Evolutionary conservation across 2,113 vertebrate species (phyloP), one percentile per base, ranked within the genome.

Genomic region (Elephantulus edwardii): DNA sequence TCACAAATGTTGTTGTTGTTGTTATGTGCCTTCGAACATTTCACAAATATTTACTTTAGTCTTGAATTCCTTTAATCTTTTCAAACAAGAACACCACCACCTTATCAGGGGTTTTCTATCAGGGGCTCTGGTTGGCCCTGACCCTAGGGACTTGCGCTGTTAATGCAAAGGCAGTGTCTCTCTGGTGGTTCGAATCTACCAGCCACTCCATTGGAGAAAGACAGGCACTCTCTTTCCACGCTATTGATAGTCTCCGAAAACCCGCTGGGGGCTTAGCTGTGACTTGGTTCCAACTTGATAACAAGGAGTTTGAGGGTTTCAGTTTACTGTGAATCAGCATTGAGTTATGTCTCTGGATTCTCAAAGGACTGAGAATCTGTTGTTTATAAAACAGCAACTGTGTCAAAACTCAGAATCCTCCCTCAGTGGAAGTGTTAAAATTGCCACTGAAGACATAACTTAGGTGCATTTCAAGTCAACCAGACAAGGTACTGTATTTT

Each of bases 1-100:
- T 33, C 89, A 38, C 24, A 86, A 86, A 64, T 81, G 20, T 22
- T 22, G 54, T 22, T 26, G 78, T 83, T 83, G n/a, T n/a, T 90
- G 86, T 22, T 9, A 60, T 26, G 10, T 60, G 28, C 7, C 24
- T 60, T 48, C 86, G 77, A 54, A n/a, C 92, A 77, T n/a, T n/a
- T n/a, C n/a, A n/a, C 22, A 38, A 68, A 68, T 68, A 16, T 38
- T 20, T 68, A n/a, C 2, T 68, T 38, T 68, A 68, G 3, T 38
- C 66, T 68, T 68, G 19, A 68, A 68, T 19, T 20, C 19, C 54
- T 90, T 84, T 82, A 71, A 19, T 74, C 26, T 85, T 93, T 86
- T 48, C 44, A 75, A 74, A 70, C 56, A 89, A 64, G 40, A 48
- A 84, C 80, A 80, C 77, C 68, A 42, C 24, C 76, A 71, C 52